phyloP scores from a whole-genome alignment of 1,140 invertebrate species.

The Solenopsis fugax region DNA sequence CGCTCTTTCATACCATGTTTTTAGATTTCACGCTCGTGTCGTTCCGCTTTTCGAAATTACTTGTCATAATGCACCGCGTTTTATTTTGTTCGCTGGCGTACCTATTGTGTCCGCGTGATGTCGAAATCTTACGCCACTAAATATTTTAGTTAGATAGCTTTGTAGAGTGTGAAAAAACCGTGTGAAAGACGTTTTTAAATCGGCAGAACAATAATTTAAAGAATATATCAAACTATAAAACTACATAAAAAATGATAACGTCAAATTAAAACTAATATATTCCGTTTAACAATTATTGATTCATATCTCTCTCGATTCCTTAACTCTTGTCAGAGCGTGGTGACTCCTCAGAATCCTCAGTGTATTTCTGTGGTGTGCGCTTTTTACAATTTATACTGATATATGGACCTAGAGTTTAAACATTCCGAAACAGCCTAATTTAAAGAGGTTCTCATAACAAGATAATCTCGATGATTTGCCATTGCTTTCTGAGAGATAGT shows the following conservation, averaged over 20 bases:
- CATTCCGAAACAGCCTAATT: too few species aligned
- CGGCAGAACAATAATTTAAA: not conserved
- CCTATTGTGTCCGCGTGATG: not conserved
- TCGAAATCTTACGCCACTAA: slow-evolving; percentile 26
- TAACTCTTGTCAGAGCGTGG: too few species aligned
- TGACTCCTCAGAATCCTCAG: too few species aligned
- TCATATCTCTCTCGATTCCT: too few species aligned
- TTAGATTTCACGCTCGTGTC: slow-evolving; percentile 8
- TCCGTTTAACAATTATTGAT: too few species aligned
- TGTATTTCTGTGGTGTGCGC: too few species aligned
- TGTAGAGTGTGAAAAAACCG: not conserved
- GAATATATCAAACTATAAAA: not conserved
- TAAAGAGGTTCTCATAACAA: too few species aligned
- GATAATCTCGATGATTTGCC: too few species aligned
- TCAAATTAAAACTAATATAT: too few species aligned
- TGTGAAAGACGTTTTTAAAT: not conserved
- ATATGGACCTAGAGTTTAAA: too few species aligned
- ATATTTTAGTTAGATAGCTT: slow-evolving; percentile 6
- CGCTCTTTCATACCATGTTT: not conserved
- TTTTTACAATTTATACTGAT: too few species aligned
- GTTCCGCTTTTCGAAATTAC: slow-evolving; percentile 20
- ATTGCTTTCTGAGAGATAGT: too few species aligned
- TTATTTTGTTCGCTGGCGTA: not conserved
- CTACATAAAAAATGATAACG: not conserved
- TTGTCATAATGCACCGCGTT: not conserved